A percentile compares a stretch with the other conserved stretches of the same genome.
Evolutionary conservation across 2,888 invertebrate genomes (phyloP).

Genomic region (Syritta pipiens): DNA sequence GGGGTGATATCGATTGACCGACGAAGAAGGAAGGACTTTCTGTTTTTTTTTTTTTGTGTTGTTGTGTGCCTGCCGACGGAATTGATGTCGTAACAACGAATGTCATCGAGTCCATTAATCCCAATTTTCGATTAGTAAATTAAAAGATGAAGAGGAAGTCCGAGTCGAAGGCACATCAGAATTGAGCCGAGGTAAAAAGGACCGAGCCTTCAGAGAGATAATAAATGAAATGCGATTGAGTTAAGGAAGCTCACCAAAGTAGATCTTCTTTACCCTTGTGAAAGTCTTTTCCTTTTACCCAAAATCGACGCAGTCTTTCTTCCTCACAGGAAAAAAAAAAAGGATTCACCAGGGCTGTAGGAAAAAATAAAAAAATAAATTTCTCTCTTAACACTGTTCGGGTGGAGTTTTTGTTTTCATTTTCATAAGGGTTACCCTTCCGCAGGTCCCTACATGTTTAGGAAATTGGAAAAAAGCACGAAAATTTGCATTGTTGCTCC

Average conservation of each 20-base stretch:
- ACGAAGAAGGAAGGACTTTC: too few relatives aligned
- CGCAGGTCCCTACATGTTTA: neutral
- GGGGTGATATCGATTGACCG: neutral
- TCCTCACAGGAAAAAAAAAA: too few relatives aligned
- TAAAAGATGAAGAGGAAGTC: neutral
- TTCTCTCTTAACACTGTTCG: too few relatives aligned
- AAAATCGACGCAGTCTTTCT: neutral
- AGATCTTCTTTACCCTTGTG: too few relatives aligned
- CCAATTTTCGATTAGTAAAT: slow-evolving; percentile 19
- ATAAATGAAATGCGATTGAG: neutral
- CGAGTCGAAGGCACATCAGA: neutral
- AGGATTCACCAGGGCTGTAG: too few relatives aligned
- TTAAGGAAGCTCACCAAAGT: too few relatives aligned
- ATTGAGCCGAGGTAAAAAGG: slow-evolving; percentile 1
- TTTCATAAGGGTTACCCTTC: neutral
- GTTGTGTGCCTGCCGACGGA: neutral
- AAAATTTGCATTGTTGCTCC: slow-evolving; percentile 49
- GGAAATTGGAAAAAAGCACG: neutral
- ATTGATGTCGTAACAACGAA: neutral
- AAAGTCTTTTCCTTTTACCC: neutral
- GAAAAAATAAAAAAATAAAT: too few relatives aligned
- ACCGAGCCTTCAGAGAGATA: neutral
- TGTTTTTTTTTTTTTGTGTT: too few relatives aligned
- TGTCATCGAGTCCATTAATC: slow-evolving; percentile 34
- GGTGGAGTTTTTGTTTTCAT: neutral